Percentiles rank a stretch among this genome's conserved stretches.
phyloP scores from a whole-genome alignment of 2,113 vertebrate species.

The Galbula dea region DNA sequence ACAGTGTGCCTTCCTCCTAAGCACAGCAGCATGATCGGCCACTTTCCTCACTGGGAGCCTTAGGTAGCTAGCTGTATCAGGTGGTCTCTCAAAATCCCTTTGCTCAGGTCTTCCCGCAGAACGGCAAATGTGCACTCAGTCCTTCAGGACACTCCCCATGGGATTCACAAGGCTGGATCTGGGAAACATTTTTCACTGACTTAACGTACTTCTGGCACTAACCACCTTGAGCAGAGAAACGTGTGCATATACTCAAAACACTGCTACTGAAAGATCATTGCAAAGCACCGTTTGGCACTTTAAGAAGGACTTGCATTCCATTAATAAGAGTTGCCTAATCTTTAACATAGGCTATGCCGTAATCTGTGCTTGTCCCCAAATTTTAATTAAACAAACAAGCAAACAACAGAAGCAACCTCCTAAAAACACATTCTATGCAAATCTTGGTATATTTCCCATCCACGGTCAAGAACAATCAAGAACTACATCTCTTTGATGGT shows the following conservation, averaged over 20 bases:
- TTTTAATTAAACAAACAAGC: neutral
- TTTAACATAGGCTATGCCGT: neutral
- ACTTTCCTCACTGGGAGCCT: no score
- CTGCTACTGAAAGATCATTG: neutral
- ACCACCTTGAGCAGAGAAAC: neutral
- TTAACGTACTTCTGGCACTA: accelerated
- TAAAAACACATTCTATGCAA: neutral
- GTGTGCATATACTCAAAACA: neutral
- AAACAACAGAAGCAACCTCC: no score
- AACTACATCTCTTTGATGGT: neutral
- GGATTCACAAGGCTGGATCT: no score
- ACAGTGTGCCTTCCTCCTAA: neutral
- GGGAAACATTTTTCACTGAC: accelerated
- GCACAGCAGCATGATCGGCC: neutral
- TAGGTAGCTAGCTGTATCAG: accelerated
- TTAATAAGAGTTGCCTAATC: neutral
- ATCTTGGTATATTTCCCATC: neutral
- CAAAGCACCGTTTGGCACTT: neutral
- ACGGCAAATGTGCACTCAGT: accelerated
- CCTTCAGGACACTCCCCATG: accelerated
- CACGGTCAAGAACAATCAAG: no score
- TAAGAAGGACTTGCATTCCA: neutral
- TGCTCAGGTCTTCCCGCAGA: no score
- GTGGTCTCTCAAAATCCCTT: neutral
- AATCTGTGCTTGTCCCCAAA: neutral